Base-by-base conservation (phyloP, 2,113 vertebrate species). In the Ictidomys tridecemlineatus region DNA sequence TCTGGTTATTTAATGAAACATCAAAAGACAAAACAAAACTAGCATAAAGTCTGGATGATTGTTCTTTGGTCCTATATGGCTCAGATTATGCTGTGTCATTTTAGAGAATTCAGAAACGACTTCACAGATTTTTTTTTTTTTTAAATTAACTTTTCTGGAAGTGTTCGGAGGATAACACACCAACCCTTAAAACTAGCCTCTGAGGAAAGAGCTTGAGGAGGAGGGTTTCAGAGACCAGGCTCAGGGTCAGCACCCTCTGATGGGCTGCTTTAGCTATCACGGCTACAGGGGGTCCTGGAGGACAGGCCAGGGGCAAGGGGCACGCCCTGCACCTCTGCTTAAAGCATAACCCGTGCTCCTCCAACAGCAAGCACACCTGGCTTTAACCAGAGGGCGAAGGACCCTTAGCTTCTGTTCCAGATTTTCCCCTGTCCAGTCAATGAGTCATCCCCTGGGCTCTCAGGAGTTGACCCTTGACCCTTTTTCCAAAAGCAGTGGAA, bases 401-500 rank as follows among this genome's bases (percentile, higher is more conserved):
- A 67, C 22, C 30, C 34, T 63, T 30, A 42, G 28, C 63, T 42
- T 48, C 8, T 63, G 45, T 58, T 85, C 28, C 16, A 67, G 42
- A 10, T 51, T 58, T 74, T 72, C 56, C 14, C 24, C 34, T 42
- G 58, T 53, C 74, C 20, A 69, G 42, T 65, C 63, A 65, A 17
- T 48, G 12, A 48, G 24, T 13, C 10, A 39, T 18, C 53, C 42
- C 77, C 63, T 42, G 6, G n/a, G 8, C 20, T 78, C 12, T n/a
- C 53, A 58, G 28, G 42, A 84, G 32, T 30, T 32, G 16, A 86
- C 70, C 9, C 30, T 30, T 83, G 14, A 56, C 30, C 18, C 34
- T 17, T 53, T 88, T 45, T 95, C 76, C 82, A 87, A 91, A 94
- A 73, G 16, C 69, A 82, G 26, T 63, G 26, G 51, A 77, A 78